Evolutionary conservation across 1,140 invertebrate genomes (phyloP).

Genomic region (Zaprionus inermis): DNA sequence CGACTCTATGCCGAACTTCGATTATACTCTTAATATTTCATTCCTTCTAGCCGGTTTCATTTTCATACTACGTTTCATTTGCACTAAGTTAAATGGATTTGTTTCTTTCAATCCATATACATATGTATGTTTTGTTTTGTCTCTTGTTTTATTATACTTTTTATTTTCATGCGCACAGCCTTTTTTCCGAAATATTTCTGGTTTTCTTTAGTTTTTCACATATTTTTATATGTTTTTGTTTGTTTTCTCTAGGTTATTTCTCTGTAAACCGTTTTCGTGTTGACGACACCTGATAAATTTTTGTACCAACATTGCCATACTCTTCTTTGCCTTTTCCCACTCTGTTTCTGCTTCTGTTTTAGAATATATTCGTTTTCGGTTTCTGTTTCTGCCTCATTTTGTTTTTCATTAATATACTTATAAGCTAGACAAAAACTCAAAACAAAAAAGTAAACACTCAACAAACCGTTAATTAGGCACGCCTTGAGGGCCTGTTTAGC

Average conservation of each 20-base stretch:
- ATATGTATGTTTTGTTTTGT: slow-evolving; percentile 45
- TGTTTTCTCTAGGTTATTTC: slow-evolving; percentile 14
- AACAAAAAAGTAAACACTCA: slow-evolving; percentile 10
- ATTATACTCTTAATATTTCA: slow-evolving; percentile 3
- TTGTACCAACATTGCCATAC: slow-evolving; percentile 74
- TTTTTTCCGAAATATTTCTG: slow-evolving; percentile 65
- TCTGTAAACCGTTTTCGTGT: slow-evolving; percentile 53
- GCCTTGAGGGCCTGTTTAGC: slow-evolving; percentile 15
- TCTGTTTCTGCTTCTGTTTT: slow-evolving; percentile 25
- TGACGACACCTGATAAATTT: slow-evolving; percentile 75
- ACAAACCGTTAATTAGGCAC: slow-evolving; percentile 25
- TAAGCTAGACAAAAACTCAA: slow-evolving; percentile 22
- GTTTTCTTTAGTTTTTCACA: slow-evolving; percentile 23
- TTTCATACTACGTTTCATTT: slow-evolving; percentile 29
- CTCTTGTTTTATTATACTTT: slow-evolving; percentile 33
- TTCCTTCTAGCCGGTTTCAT: neutral
- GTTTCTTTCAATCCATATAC: slow-evolving; percentile 31
- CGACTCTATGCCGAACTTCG: neutral
- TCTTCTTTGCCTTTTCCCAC: slow-evolving; percentile 25
- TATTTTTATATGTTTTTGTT: slow-evolving; percentile 18
- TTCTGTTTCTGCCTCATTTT: slow-evolving; percentile 45
- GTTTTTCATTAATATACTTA: slow-evolving; percentile 20
- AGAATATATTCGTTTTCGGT: slow-evolving; percentile 31
- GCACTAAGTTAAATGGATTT: slow-evolving; percentile 30
- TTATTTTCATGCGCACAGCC: slow-evolving; percentile 71